Evolutionary conservation across 2,888 invertebrate genomes (phyloP).

Genomic region (Limnephilus lunatus): DNA sequence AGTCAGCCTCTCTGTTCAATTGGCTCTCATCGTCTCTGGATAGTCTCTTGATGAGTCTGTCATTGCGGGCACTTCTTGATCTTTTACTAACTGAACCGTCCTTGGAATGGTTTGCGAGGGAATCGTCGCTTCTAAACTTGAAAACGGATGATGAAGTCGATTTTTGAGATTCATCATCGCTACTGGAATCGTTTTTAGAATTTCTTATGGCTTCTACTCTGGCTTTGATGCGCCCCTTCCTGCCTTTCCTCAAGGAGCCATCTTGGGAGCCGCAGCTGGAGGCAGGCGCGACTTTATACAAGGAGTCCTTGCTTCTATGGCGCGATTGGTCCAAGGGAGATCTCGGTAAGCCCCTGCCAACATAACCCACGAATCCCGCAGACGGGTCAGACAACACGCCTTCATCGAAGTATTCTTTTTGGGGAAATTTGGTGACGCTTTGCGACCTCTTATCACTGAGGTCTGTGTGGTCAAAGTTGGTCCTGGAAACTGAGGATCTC

Average conservation of each 20-base stretch:
- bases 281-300: conserved; percentile 69
- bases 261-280: conserved; percentile 76
- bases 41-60: conserved; percentile 86
- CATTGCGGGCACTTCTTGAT: conserved; percentile 86
- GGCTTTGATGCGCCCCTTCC: conserved; percentile 81
- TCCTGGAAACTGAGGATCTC: conserved; percentile 73
- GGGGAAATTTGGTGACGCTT: conserved; percentile 73
- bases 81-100: conserved; percentile 80
- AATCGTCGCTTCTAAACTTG: conserved; percentile 84
- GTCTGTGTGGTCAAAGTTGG: conserved; percentile 83
- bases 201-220: conserved; percentile 83
- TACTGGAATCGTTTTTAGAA: conserved; percentile 81
- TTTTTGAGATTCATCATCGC: conserved; percentile 84
- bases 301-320: conserved; percentile 70
- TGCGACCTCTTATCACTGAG: conserved; percentile 76
- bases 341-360: conserved; percentile 70
- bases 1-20: conserved; percentile 77
- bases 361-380: conserved; percentile 74
- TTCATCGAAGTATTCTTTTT: conserved; percentile 73
- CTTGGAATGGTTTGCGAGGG: conserved; percentile 78
- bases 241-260: conserved; percentile 76
- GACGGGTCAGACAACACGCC: conserved; percentile 80
- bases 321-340: conserved; percentile 68
- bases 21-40: conserved; percentile 83
- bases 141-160: conserved; percentile 83